Evolutionary conservation across 1,140 invertebrate species (phyloP).

Genomic region (Brachionus sp.): DNA sequence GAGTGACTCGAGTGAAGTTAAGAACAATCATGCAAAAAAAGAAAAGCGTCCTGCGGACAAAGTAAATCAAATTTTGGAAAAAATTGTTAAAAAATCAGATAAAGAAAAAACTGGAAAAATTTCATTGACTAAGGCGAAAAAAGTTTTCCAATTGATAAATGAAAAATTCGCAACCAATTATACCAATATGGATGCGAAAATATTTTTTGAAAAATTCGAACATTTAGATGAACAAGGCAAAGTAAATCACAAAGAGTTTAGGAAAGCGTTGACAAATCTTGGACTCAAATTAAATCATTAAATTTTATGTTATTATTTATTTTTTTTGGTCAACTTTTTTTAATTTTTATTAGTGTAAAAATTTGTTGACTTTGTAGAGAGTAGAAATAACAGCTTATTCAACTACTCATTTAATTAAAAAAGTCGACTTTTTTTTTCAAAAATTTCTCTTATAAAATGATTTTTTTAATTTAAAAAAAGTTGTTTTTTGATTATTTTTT

Average conservation of each 20-base stretch:
- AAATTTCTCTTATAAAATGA: too few species aligned
- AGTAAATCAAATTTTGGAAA: constrained; percentile 27
- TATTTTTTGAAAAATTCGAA: constrained; percentile 35
- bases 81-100: constrained; percentile 33
- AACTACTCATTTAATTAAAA: background rate
- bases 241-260: background rate
- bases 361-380: background rate
- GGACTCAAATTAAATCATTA: background rate
- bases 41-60: background rate
- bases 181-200: constrained; percentile 22
- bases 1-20: background rate
- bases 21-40: background rate
- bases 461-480: too few species aligned
- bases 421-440: too few species aligned
- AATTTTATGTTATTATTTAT: background rate
- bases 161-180: constrained; percentile 37
- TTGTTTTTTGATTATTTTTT: too few species aligned
- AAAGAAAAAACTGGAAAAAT: constrained; percentile 41
- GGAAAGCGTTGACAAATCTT: background rate
- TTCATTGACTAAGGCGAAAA: constrained; percentile 28
- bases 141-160: constrained; percentile 30
- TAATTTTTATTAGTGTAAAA: background rate
- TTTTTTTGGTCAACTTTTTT: background rate
- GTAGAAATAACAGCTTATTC: background rate
- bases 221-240: background rate